Conservation (phyloP, 2,113 vertebrate species). For the Thalassarche chlororhynchos region DNA sequence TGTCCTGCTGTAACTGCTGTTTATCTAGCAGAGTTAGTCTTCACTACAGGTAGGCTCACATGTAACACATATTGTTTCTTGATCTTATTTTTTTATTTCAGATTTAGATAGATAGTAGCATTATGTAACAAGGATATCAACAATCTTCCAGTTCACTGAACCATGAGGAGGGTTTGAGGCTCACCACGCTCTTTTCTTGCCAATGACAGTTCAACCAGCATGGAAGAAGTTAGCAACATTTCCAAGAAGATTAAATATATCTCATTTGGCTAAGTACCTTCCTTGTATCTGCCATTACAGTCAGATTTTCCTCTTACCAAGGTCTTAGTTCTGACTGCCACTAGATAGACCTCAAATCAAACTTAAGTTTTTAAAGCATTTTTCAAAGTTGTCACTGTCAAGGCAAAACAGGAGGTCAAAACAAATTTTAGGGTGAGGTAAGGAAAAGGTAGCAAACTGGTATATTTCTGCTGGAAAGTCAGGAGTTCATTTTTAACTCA, state of each 20-base stretch:
- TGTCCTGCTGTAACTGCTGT: neutral
- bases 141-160: neutral
- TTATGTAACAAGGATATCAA: neutral
- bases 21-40: neutral
- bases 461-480: neutral
- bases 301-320: neutral
- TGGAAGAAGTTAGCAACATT: neutral
- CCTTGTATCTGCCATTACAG: neutral
- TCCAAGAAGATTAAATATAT: neutral
- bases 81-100: neutral
- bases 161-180: neutral
- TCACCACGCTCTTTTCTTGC: neutral
- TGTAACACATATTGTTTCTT: neutral
- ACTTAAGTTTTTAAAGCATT: neutral
- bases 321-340: neutral
- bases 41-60: neutral
- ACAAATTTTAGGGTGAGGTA: neutral
- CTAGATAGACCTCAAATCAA: neutral
- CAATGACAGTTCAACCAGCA: neutral
- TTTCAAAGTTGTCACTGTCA: neutral
- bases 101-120: neutral
- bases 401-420: neutral
- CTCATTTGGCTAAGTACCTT: neutral
- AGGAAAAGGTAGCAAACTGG: neutral
- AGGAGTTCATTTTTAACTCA: neutral